Evolutionary conservation across 1,140 invertebrate genomes (phyloP).

Genomic region (Drosophila chauvacae): DNA sequence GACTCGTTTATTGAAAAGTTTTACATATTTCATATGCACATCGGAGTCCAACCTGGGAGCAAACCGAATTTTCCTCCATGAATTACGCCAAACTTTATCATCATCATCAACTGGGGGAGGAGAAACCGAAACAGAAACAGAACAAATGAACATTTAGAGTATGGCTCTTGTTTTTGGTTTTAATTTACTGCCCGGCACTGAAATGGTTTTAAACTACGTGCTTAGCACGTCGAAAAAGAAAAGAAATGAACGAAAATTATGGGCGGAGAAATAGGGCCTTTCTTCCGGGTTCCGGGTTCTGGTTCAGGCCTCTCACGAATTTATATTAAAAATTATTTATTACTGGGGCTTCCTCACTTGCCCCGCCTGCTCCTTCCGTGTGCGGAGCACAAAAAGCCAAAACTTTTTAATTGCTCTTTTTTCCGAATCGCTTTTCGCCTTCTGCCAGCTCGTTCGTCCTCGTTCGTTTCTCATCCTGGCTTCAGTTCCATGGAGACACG

Average conservation of each 20-base stretch:
- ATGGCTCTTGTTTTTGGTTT: slow-evolving; percentile 57
- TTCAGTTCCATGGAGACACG: slow-evolving; percentile 60
- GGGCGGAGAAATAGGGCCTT: slow-evolving; percentile 11
- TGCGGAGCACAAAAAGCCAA: slow-evolving; percentile 54
- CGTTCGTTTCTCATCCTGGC: slow-evolving; percentile 30
- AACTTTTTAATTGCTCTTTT: slow-evolving; percentile 73
- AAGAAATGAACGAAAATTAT: slow-evolving; percentile 5
- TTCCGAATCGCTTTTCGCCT: slow-evolving; percentile 58
- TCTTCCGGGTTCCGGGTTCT: slow-evolving; percentile 28
- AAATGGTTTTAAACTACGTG: slow-evolving; percentile 62
- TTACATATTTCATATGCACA: slow-evolving; percentile 53
- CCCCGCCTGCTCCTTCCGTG: slow-evolving; percentile 10
- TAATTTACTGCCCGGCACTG: slow-evolving; percentile 66
- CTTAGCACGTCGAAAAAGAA: slow-evolving; percentile 23
- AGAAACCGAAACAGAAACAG: slow-evolving; percentile 5
- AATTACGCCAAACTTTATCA: slow-evolving; percentile 61
- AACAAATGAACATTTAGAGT: slow-evolving; percentile 67
- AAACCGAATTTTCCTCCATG: slow-evolving; percentile 51
- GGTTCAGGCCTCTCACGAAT: slow-evolving; percentile 64
- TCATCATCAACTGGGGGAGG: slow-evolving; percentile 10
- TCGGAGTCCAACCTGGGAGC: slow-evolving; percentile 35
- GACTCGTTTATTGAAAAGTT: slow-evolving; percentile 78
- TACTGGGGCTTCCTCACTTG: slow-evolving; percentile 47
- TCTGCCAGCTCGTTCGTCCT: slow-evolving; percentile 19
- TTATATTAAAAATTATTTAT: slow-evolving; percentile 81